Evolutionary conservation across 2,888 invertebrate species (phyloP), one percentile per base, ranked within the genome.

Genomic region (Rosalia funebris): DNA sequence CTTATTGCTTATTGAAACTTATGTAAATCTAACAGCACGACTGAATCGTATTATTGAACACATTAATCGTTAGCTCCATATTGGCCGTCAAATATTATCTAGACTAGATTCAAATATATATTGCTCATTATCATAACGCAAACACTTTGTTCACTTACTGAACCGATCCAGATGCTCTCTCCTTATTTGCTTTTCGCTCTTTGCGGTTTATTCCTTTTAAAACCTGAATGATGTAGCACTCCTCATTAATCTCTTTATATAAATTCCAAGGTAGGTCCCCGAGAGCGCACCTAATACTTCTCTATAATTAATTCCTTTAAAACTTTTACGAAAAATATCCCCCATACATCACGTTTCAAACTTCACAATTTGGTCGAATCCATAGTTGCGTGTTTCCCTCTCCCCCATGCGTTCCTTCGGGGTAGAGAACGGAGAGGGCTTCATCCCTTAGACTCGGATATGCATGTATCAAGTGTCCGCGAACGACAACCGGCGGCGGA

Each of bases 381-480:
- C 55, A 48, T 60, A 56, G 56, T 48, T 60, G 56, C 60, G 60
- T 56, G 60, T 10, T 54, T 31, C 50, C 62, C 37, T 39, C 44
- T 37, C 52, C 60, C 57, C 54, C 34, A 60, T 50, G 47, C 62
- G 46, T 48, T 46, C 36, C 55, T 52, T 56, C 41, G 36, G 36
- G 17, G 48, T 17, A 39, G 44, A 20, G 16, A 44, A 31, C 48
- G 12, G 50, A 44, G 19, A n/a, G 19, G 54, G 47, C 46, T 63
- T 64, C 60, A 64, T 68, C 68, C 65, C 65, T 66, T 60, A 64
- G 48, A 62, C 67, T 60, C 68, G 70, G 70, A 71, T 72, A 74
- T 72, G 72, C 71, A 74, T 74, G 73, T 74, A 74, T 74, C 73
- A 71, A 74, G 70, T 72, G 72, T 72, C 72, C 72, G 72, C 68